phyloP scores from a whole-genome alignment of 2,797 vertebrate species.

The Darevskia mixta region DNA sequence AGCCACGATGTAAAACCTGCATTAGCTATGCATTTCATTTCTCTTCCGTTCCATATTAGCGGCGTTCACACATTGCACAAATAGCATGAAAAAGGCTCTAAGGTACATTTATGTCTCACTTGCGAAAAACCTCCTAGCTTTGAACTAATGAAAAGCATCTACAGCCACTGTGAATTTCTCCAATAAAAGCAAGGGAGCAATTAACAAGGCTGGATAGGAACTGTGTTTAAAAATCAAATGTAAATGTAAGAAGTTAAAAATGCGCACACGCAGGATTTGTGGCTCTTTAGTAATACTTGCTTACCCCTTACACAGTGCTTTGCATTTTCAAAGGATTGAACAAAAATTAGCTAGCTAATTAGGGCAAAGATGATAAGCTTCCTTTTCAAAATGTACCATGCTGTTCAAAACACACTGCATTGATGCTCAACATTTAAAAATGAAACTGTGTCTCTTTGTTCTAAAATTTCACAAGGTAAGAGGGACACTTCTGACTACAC shows the following conservation, averaged over 20 bases:
- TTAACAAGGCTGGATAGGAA: conserved; percentile 33
- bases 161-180: conserved; percentile 38
- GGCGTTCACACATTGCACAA: not conserved
- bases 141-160: conserved; percentile 39
- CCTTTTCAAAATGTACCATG: conserved; percentile 32
- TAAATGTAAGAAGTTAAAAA: conserved; percentile 35
- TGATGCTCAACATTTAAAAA: conserved; percentile 19
- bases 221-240: conserved; percentile 14
- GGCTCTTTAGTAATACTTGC: conserved; percentile 16
- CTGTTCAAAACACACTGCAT: conserved; percentile 25
- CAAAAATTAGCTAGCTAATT: conserved; percentile 42
- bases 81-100: not conserved
- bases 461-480: conserved; percentile 44
- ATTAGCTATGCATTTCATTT: not conserved
- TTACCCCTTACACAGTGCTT: conserved; percentile 11
- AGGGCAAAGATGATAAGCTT: conserved; percentile 34
- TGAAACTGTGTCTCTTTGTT: conserved; percentile 23
- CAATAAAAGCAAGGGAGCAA: conserved; percentile 51
- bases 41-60: not conserved
- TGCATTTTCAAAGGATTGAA: conserved; percentile 45
- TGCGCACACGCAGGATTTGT: not conserved
- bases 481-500: conserved; percentile 17
- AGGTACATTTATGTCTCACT: conserved; percentile 16
- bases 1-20: not conserved
- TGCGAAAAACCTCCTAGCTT: conserved; percentile 40